Conservation (phyloP, 1,140 invertebrate genomes). For the Drosophila busckii region DNA sequence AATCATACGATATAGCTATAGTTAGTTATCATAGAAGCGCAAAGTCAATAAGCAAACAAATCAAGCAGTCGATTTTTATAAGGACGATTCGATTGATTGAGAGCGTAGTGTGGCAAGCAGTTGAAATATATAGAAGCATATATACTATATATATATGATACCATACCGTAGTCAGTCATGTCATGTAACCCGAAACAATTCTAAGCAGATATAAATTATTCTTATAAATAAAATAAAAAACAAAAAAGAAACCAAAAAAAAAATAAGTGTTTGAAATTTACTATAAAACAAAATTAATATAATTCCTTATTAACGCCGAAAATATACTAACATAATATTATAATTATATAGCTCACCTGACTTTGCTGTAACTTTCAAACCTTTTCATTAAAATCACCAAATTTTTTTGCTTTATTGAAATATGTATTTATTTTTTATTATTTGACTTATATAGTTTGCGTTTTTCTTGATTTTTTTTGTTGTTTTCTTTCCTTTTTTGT, state of each 20-base stretch:
- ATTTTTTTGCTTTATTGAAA: constrained; percentile 66
- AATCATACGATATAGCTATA: constrained; percentile 7
- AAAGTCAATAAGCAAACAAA: constrained; percentile 33
- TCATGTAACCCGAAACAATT: constrained; percentile 67
- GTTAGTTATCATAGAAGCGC: constrained; percentile 20
- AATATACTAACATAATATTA: no score
- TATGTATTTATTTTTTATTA: constrained; percentile 76
- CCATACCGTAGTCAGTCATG: constrained; percentile 75
- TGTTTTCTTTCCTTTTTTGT: constrained; percentile 45
- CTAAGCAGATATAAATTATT: constrained; percentile 78
- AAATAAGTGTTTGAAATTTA: no score
- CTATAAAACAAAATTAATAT: no score
- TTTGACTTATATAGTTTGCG: constrained; percentile 77
- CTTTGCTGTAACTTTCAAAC: no score
- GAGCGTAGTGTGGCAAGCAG: constrained; percentile 11
- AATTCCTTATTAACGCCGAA: no score
- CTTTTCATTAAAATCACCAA: no score
- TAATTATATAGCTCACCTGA: no score
- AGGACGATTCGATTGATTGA: neutral
- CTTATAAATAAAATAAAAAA: constrained; percentile 73
- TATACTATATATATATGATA: no score
- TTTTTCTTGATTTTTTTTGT: constrained; percentile 39
- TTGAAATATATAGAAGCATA: constrained; percentile 12
- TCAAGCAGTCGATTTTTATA: constrained; percentile 21
- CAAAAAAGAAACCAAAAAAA: constrained; percentile 37